A percentile compares a stretch with the other conserved stretches of the same genome.
phyloP scores from a whole-genome alignment of 2,888 invertebrate species.

The Theodoxus fluviatilis region DNA sequence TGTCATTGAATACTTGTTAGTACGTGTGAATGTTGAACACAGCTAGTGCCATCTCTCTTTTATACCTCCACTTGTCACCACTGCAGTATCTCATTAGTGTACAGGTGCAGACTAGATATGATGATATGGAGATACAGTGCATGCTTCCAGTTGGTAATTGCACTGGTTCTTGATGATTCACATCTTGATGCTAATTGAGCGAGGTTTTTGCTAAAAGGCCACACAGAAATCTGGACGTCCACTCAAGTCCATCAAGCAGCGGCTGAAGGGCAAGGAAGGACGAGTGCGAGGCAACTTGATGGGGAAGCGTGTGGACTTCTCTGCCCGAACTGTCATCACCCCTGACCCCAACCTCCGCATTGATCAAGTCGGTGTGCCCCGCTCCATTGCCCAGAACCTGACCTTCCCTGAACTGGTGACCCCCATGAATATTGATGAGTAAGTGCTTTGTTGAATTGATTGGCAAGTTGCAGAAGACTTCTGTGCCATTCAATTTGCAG shows the following conservation, averaged over 20 bases:
- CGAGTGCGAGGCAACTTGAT: slow-evolving; percentile 98
- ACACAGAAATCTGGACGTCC: slow-evolving; percentile 99
- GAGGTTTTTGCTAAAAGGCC: slow-evolving; percentile 69
- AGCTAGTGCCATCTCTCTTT: too few species aligned
- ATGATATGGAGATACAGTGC: too few species aligned
- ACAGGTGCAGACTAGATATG: too few species aligned
- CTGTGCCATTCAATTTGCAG: background rate
- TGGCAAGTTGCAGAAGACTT: background rate
- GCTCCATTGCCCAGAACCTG: slow-evolving; percentile 97
- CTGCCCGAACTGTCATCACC: slow-evolving; percentile 90
- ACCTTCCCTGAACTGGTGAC: slow-evolving; percentile 99
- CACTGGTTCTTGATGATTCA: too few species aligned
- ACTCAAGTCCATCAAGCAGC: slow-evolving; percentile 94
- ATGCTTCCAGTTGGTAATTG: too few species aligned
- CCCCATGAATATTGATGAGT: slow-evolving; percentile 97
- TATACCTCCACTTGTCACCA: too few species aligned
- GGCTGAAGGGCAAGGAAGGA: slow-evolving; percentile 97
- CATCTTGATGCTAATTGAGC: too few species aligned
- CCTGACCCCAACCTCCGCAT: slow-evolving; percentile 77
- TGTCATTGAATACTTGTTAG: too few species aligned
- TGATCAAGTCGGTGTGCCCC: slow-evolving; percentile 95
- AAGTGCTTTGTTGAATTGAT: slow-evolving; percentile 44
- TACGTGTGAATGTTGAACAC: too few species aligned
- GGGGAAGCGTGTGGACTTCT: slow-evolving; percentile 99
- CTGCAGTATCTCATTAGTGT: too few species aligned